A percentile compares a stretch with the other conserved stretches of the same genome.
phyloP scores from a whole-genome alignment of 2,797 vertebrate genomes.

The Psittacula echo region DNA sequence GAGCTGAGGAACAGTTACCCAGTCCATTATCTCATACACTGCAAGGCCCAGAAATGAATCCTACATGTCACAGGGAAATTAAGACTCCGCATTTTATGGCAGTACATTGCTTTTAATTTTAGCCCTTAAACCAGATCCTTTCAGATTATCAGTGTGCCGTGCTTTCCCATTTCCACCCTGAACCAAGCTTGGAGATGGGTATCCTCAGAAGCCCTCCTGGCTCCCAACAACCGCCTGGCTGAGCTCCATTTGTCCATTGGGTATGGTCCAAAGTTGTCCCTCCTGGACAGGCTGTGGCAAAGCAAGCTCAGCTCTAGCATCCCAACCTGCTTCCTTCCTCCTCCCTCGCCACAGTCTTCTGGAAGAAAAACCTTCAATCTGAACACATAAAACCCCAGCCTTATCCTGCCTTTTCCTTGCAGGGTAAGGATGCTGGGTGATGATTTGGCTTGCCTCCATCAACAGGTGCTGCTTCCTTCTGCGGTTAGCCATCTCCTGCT shows the following conservation, averaged over 20 bases:
- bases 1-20: background rate
- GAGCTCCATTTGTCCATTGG: background rate
- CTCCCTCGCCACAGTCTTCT: background rate
- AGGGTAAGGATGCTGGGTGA: background rate
- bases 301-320: background rate
- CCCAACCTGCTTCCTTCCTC: background rate
- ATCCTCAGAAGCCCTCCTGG: background rate
- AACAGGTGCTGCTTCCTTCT: background rate
- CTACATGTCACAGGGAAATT: background rate
- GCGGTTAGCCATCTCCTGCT: background rate
- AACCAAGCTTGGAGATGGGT: background rate
- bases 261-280: background rate
- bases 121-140: background rate
- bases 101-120: background rate
- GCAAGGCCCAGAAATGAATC: background rate
- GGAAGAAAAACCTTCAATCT: background rate
- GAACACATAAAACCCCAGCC: background rate
- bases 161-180: background rate
- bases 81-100: background rate
- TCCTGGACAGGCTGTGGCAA: background rate
- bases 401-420: background rate
- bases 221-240: background rate
- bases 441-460: background rate
- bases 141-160: fast-evolving
- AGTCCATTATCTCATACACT: slow-evolving; percentile 41